phyloP scores from a whole-genome alignment of 1,140 invertebrate genomes.

The Dufourea novaeangliae region DNA sequence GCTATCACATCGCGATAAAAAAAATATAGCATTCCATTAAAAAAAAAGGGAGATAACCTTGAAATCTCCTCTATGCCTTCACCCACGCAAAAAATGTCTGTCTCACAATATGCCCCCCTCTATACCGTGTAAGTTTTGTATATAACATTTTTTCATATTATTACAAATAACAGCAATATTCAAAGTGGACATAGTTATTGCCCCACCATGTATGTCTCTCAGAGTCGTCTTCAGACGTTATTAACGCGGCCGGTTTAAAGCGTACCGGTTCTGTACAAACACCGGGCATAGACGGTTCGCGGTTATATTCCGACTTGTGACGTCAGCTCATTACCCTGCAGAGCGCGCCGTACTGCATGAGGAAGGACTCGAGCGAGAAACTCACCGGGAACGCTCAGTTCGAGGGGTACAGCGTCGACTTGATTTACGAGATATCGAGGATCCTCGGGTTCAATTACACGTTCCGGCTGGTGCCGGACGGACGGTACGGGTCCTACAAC shows the following conservation, averaged over 20 bases:
- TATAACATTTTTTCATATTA: too few relatives aligned
- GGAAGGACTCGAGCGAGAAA: conserved; percentile 90
- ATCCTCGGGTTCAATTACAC: conserved; percentile 96
- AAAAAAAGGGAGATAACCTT: too few relatives aligned
- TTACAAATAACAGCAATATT: too few relatives aligned
- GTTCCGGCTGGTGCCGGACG: conserved; percentile 90
- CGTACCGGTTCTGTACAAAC: conserved; percentile 21
- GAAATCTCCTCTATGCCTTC: too few relatives aligned
- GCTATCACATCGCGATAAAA: too few relatives aligned
- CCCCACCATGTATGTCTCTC: neutral
- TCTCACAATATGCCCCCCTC: too few relatives aligned
- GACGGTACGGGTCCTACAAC: conserved; percentile 90
- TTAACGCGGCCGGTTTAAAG: conserved; percentile 15
- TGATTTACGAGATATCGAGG: conserved; percentile 93
- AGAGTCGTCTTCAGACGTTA: neutral
- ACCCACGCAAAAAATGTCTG: too few relatives aligned
- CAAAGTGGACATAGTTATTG: too few relatives aligned
- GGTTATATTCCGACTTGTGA: conserved; percentile 40
- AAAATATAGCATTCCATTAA: too few relatives aligned
- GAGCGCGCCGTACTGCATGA: conserved; percentile 96
- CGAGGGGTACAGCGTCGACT: conserved; percentile 93
- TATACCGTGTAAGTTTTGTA: too few relatives aligned
- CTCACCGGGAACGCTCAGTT: conserved; percentile 93
- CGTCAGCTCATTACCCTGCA: conserved; percentile 73
- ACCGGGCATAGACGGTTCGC: conserved; percentile 17